phyloP scores from a whole-genome alignment of 92 coral and sea anemone species.

The Micromussa lordhowensis region DNA sequence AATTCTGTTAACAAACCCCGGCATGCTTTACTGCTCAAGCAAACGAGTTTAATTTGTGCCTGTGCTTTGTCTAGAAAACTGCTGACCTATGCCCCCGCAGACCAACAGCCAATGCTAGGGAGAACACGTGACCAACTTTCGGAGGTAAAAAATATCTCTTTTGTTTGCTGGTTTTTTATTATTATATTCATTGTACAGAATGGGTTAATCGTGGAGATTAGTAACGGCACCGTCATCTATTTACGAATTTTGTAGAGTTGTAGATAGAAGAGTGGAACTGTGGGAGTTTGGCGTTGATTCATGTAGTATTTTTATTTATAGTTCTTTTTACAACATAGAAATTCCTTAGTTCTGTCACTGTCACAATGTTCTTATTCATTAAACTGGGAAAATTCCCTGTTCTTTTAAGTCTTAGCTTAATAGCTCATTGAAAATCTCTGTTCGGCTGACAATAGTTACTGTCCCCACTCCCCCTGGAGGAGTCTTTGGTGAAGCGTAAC shows the following conservation, averaged over 20 bases:
- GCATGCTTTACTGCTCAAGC: not conserved
- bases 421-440: not conserved
- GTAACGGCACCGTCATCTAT: too few relatives aligned
- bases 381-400: not conserved
- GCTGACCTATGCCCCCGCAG: constrained; percentile 84
- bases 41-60: not conserved
- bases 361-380: not conserved
- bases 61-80: constrained; percentile 63
- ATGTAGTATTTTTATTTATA: too few relatives aligned
- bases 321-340: too few relatives aligned
- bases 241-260: too few relatives aligned
- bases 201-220: not conserved
- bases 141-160: constrained; percentile 60
- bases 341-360: not conserved
- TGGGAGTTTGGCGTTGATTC: too few relatives aligned
- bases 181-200: not conserved
- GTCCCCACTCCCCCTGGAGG: not conserved
- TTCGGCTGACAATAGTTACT: not conserved
- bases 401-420: too few relatives aligned
- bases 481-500: not conserved
- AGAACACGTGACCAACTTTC: constrained; percentile 83
- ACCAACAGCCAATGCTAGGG: constrained; percentile 88
- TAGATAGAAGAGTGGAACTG: too few relatives aligned
- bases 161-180: not conserved
- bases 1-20: not conserved